phyloP scores from a whole-genome alignment of 2,797 vertebrate species.

The Scleropages formosus region DNA sequence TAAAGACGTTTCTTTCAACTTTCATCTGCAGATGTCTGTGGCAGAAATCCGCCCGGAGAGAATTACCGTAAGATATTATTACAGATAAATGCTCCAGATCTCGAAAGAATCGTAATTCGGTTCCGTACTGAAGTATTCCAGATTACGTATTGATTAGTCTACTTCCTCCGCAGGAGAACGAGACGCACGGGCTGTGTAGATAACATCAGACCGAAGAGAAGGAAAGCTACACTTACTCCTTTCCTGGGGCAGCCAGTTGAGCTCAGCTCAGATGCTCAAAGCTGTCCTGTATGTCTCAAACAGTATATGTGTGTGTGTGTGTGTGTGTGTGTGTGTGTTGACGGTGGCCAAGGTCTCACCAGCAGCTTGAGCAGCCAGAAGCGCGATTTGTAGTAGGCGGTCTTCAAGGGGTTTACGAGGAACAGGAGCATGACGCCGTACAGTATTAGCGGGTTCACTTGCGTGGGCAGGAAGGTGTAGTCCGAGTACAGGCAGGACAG shows the following conservation, averaged over 20 bases:
- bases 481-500: slow-evolving; percentile 88
- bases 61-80: not conserved
- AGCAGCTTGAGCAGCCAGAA: slow-evolving; percentile 97
- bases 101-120: not conserved
- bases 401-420: slow-evolving; percentile 95
- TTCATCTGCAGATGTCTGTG: slow-evolving; percentile 4
- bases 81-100: not conserved
- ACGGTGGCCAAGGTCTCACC: slow-evolving; percentile 68
- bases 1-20: not conserved
- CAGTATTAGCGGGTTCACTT: slow-evolving; percentile 90
- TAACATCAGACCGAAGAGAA: not conserved
- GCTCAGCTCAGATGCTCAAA: not conserved
- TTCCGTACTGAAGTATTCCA: not conserved
- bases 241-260: not conserved
- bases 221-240: not conserved
- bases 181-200: too few species aligned
- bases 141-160: not conserved
- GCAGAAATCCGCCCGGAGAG: not conserved
- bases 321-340: too few species aligned
- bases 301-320: too few species aligned
- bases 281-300: too few species aligned
- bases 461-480: slow-evolving; percentile 80
- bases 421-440: slow-evolving; percentile 96
- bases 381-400: slow-evolving; percentile 94
- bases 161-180: not conserved